Percentiles rank a stretch among this genome's conserved stretches.
Conservation (phyloP, 2,888 invertebrate species). For the Chloromyia formosa region DNA sequence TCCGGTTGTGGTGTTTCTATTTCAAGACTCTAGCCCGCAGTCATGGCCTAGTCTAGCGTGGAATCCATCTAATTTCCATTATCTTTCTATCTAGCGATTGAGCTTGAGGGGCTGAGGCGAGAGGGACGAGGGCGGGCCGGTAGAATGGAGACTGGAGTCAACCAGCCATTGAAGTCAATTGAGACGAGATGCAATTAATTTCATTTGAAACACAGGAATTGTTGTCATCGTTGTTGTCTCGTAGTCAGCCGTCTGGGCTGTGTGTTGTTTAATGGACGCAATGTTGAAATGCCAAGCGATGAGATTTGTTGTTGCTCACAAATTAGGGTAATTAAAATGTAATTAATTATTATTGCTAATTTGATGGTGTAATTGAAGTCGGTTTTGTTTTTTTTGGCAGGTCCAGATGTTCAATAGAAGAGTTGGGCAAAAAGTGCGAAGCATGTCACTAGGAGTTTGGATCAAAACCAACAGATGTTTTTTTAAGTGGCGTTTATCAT, state of each 20-base stretch:
- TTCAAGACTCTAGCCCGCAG: no score
- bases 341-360: constrained; percentile 17
- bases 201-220: constrained; percentile 10
- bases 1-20: neutral
- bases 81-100: neutral
- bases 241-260: no score
- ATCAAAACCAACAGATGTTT: no score
- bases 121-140: neutral
- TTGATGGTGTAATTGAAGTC: neutral
- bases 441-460: no score
- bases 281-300: neutral
- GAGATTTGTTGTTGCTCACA: constrained; percentile 8
- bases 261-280: neutral
- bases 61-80: constrained; percentile 11
- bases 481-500: no score
- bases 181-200: constrained; percentile 18
- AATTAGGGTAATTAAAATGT: constrained; percentile 18
- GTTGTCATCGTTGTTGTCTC: constrained; percentile 10
- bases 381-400: neutral
- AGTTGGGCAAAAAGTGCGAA: no score
- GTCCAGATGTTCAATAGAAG: no score
- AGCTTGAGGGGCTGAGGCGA: neutral
- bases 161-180: constrained; percentile 14
- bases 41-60: neutral
- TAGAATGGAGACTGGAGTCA: neutral